Conservation (phyloP, 2,797 vertebrate species). For the Lacerta agilis region DNA sequence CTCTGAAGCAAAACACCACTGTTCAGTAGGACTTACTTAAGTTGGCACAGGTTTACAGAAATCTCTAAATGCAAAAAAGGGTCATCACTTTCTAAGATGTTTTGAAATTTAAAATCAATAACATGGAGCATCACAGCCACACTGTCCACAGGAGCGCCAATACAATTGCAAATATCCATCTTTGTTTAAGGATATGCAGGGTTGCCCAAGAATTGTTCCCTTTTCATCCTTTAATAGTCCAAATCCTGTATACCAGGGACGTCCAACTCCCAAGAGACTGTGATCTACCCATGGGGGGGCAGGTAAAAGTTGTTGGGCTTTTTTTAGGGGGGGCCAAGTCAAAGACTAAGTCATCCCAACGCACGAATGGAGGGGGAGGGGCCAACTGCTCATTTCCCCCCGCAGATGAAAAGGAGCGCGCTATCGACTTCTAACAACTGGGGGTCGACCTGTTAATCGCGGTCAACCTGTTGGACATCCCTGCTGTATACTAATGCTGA, state of each 20-base stretch:
- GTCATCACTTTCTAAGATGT: not conserved
- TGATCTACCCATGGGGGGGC: no score
- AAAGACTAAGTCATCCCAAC: no score
- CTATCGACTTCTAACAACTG: no score
- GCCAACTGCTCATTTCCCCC: no score
- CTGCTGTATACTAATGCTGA: not conserved
- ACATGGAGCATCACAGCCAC: not conserved
- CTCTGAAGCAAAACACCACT: not conserved
- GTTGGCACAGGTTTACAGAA: not conserved
- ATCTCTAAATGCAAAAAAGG: not conserved
- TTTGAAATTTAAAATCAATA: not conserved
- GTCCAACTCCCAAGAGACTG: no score
- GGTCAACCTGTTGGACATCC: no score
- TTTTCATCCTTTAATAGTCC: not conserved
- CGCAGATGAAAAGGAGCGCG: fast-evolving
- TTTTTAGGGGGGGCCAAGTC: no score
- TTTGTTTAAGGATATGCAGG: not conserved
- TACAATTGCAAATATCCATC: not conserved
- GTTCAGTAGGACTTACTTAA: not conserved
- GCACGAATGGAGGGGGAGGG: no score
- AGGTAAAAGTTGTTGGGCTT: no score
- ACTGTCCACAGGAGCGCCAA: not conserved
- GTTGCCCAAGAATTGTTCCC: not conserved
- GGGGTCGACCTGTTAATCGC: no score
- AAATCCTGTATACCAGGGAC: not conserved